Percentiles rank a stretch among this genome's conserved stretches.
These are phyloP conservation scores for Zaprionus lineosus DNA, from an alignment of 2,888 invertebrate species.

Conservation along the genomic window DNA sequence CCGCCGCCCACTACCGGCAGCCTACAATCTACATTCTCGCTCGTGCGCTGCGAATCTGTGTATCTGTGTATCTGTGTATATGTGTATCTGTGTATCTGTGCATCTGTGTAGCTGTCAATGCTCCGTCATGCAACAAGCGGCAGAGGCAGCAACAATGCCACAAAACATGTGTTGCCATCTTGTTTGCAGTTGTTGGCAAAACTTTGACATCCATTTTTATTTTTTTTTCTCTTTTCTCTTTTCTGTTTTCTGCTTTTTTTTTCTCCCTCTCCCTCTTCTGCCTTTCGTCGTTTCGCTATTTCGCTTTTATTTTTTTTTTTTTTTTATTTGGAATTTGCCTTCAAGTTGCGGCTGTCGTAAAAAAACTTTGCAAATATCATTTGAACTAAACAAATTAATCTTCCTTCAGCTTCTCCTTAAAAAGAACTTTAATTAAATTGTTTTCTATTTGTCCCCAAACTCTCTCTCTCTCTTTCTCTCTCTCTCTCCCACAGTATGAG, in stretches of 20 bases:
- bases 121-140: constrained; percentile 58
- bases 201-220: constrained; percentile 30
- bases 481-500: constrained; percentile 91
- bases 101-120: constrained; percentile 65
- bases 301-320: constrained; percentile 4
- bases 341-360: constrained; percentile 9
- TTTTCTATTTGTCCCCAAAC: neutral
- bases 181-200: constrained; percentile 15
- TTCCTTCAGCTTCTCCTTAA: neutral
- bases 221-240: neutral
- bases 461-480: constrained; percentile 18
- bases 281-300: too few species aligned
- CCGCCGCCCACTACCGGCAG: too few species aligned
- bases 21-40: constrained; percentile 1
- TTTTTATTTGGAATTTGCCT: constrained; percentile 4
- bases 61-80: constrained; percentile 59
- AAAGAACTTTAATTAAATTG: neutral
- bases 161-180: constrained; percentile 53
- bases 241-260: too few species aligned
- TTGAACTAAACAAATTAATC: neutral
- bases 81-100: constrained; percentile 24
- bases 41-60: constrained; percentile 21
- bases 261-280: too few species aligned
- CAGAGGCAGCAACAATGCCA: constrained; percentile 33
- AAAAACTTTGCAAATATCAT: constrained; percentile 10